phyloP scores from a whole-genome alignment of 2,888 invertebrate species.

The Pyrrhia umbra region DNA sequence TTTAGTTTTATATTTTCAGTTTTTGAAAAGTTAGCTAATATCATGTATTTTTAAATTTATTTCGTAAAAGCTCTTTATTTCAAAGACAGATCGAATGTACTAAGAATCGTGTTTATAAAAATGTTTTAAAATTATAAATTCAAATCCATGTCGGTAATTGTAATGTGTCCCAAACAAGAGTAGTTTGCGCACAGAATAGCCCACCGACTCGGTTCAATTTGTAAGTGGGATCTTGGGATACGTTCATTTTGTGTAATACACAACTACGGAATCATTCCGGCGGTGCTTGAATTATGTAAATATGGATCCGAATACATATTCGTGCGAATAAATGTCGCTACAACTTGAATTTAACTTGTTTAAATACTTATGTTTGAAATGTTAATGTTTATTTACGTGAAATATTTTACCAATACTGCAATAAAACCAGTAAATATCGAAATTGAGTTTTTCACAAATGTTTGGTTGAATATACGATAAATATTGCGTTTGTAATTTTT shows the following conservation, averaged over 20 bases:
- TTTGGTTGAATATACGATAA: background rate
- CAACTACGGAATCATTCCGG: conserved; percentile 83
- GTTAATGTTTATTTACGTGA: conserved; percentile 32
- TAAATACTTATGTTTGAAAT: conserved; percentile 46
- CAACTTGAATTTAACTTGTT: conserved; percentile 45
- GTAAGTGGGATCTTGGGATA: conserved; percentile 89
- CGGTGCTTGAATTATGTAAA: conserved; percentile 87
- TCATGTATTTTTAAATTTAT: too few relatives aligned
- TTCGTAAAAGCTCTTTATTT: too few relatives aligned
- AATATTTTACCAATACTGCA: conserved; percentile 12
- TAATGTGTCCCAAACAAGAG: conserved; percentile 28
- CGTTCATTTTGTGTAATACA: conserved; percentile 88
- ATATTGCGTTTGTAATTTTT: background rate
- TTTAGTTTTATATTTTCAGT: too few relatives aligned
- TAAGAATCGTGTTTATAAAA: background rate
- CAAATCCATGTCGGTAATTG: conserved; percentile 5
- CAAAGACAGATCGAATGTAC: too few relatives aligned
- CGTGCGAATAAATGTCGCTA: conserved; percentile 72
- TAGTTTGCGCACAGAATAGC: conserved; percentile 74
- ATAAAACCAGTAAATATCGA: background rate
- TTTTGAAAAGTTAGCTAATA: too few relatives aligned
- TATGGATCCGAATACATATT: conserved; percentile 66
- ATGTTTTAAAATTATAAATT: background rate
- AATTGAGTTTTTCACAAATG: background rate
- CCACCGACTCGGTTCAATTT: conserved; percentile 83